phyloP scores from a whole-genome alignment of 1,140 invertebrate species.

The Zaprionus gabonicus region DNA sequence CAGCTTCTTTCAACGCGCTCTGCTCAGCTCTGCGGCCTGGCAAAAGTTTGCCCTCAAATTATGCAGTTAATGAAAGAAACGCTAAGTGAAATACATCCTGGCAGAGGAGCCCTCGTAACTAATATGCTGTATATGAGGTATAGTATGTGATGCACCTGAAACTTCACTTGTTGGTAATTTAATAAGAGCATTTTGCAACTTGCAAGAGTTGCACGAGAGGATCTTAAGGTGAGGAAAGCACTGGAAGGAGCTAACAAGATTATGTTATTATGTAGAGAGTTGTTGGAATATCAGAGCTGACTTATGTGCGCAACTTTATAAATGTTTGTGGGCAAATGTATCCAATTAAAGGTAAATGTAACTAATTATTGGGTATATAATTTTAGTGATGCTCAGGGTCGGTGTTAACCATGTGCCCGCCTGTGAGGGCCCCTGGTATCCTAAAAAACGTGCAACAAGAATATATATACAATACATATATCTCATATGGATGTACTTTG shows the following conservation, averaged over 20 bases:
- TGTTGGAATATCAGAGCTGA: neutral
- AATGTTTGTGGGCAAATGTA: neutral
- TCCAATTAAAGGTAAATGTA: too few relatives aligned
- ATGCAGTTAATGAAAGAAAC: constrained; percentile 74
- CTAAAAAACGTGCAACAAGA: too few relatives aligned
- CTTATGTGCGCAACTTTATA: neutral
- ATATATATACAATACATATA: too few relatives aligned
- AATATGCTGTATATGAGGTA: neutral
- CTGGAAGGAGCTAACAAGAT: neutral
- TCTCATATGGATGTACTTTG: too few relatives aligned
- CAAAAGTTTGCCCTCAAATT: constrained; percentile 61
- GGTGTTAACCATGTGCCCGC: too few relatives aligned
- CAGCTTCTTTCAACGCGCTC: constrained; percentile 35
- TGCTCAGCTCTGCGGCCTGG: constrained; percentile 34
- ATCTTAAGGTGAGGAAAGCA: neutral
- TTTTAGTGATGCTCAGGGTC: too few relatives aligned
- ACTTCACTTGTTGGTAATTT: constrained; percentile 9
- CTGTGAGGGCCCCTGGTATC: too few relatives aligned
- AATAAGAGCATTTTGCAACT: neutral
- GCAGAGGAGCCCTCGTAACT: neutral
- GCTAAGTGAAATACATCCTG: constrained; percentile 42
- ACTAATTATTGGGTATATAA: too few relatives aligned
- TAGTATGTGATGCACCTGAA: constrained; percentile 4
- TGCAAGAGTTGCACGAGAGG: neutral
- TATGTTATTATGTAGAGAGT: neutral